Conservation (phyloP, 2,113 vertebrate species). For the Canis aureus region DNA sequence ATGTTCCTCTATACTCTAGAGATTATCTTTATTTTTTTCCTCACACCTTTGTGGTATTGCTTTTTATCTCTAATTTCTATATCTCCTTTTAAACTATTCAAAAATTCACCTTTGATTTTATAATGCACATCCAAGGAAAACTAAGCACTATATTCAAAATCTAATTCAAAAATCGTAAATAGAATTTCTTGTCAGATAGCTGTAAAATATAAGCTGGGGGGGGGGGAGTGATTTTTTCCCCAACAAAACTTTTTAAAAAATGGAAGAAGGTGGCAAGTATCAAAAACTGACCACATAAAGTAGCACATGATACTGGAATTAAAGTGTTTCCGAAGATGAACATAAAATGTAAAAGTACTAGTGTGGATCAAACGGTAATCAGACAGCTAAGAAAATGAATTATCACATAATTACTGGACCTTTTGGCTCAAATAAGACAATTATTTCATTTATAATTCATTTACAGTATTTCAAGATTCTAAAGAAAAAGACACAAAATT, state of each 20-base stretch:
- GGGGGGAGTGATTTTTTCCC: not conserved
- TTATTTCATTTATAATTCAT: slow-evolving; percentile 36
- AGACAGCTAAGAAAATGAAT: not conserved
- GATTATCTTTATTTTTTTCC: not conserved
- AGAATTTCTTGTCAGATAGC: not conserved
- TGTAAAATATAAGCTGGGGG: not conserved
- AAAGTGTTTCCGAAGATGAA: not conserved
- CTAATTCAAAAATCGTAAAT: not conserved
- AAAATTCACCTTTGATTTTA: not conserved
- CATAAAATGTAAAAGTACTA: not conserved
- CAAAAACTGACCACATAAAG: slow-evolving; percentile 12
- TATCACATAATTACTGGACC: not conserved
- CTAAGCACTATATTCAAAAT: not conserved
- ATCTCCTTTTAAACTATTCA: not conserved
- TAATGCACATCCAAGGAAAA: slow-evolving; percentile 7
- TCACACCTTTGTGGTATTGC: not conserved
- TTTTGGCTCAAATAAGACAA: slow-evolving; percentile 33
- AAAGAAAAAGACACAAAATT: not conserved
- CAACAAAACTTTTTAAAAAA: not conserved
- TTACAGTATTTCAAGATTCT: not conserved
- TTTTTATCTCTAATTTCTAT: not conserved
- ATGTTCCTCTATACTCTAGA: not conserved
- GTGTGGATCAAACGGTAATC: not conserved
- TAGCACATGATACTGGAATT: not conserved
- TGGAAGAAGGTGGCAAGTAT: not conserved